These are phyloP conservation scores for Drosophila seguyi DNA, from an alignment of 1,140 invertebrate genomes.

Conservation along the genomic window DNA sequence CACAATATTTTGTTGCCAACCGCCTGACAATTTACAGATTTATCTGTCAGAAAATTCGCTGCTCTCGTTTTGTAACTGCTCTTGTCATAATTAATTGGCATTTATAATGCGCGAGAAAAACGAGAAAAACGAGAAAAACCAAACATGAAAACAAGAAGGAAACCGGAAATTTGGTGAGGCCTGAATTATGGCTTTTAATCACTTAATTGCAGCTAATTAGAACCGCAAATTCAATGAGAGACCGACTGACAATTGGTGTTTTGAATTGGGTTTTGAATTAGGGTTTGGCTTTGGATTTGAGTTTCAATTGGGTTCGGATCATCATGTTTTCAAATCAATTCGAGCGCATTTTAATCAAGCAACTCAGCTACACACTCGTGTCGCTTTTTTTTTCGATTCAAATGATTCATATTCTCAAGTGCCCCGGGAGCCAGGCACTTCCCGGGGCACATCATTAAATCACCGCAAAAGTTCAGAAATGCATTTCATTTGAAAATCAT, in stretches of 20 bases:
- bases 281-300: neutral
- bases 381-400: constrained; percentile 7
- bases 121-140: constrained; percentile 4
- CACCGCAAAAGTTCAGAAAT: constrained; percentile 71
- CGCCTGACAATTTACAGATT: constrained; percentile 61
- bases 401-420: constrained; percentile 50
- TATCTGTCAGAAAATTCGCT: constrained; percentile 30
- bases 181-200: constrained; percentile 59
- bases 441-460: constrained; percentile 75
- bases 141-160: neutral
- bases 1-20: constrained; percentile 62
- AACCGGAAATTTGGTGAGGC: constrained; percentile 26
- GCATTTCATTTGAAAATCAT: constrained; percentile 79
- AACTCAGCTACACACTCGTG: constrained; percentile 8
- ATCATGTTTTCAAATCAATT: constrained; percentile 29
- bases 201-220: constrained; percentile 78
- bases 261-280: neutral
- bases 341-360: constrained; percentile 22
- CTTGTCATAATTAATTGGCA: constrained; percentile 73
- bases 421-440: constrained; percentile 33
- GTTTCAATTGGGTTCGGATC: neutral
- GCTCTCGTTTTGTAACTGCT: constrained; percentile 48
- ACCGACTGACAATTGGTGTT: constrained; percentile 14
- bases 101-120: constrained; percentile 49
- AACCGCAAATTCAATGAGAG: constrained; percentile 59